Evolutionary conservation across 2,888 invertebrate genomes (phyloP), one percentile per base, ranked within the genome.

Genomic region (Hartigia nigra): DNA sequence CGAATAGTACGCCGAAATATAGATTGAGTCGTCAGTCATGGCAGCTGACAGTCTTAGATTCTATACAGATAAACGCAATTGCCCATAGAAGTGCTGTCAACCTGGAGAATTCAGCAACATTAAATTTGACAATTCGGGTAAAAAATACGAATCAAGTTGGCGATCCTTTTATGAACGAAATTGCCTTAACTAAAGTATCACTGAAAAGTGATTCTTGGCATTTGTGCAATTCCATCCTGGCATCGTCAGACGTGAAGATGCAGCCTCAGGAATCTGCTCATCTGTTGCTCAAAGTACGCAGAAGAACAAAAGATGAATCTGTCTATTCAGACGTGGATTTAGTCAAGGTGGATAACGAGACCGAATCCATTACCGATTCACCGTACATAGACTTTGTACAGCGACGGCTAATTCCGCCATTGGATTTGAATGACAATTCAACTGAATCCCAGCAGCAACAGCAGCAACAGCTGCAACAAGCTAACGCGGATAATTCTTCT

Each of bases 71-170:
- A 4, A 93, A 93, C 75, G 92, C 93, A 0, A 92, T 92, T 3
- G 93, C 93, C 0, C 92, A 93, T 4, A 92, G 94, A 80, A 94
- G 93, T 84, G 90, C 93, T 23, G 91, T 92, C 74, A 87, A 88
- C 34, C 90, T 90, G 23, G 83, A 88, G 11, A 87, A 90, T 11
- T 91, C 88, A 0, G 90, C 92, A 12, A 94, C 94, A 77, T 92
- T 96, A 88, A 95, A 95, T 75, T 88, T 97, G 14, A 94, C 95
- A 69, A 91, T 96, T 4, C 95, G 94, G 87, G 92, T 95, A 0
- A 95, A 95, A 86, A 96, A 96, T 91, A 92, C 95, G 69, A 95
- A 95, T 89, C 93, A 94, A 85, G 92, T 94, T 23, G 95, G 95
- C 86, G 94, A 94, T 86, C 93, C 93, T 0, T 92, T 94, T n/a